Evolutionary conservation across 1,140 invertebrate species (phyloP).

Genomic region (Popillia japonica): DNA sequence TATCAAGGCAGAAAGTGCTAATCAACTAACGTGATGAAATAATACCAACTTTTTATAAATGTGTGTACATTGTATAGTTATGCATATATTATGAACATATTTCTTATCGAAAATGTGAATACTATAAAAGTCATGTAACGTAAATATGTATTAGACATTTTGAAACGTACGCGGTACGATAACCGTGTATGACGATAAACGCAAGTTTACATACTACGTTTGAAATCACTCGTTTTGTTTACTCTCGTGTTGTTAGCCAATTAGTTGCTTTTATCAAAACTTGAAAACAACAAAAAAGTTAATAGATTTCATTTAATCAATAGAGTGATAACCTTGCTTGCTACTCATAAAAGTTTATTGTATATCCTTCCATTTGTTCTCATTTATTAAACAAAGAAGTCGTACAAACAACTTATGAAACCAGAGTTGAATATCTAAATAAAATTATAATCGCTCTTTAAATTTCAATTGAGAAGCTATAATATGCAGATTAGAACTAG

Average conservation of each 20-base stretch:
- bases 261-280: slow-evolving; percentile 1
- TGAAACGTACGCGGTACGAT: neutral
- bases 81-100: too few relatives aligned
- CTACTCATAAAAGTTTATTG: neutral
- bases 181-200: neutral
- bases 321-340: neutral
- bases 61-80: too few relatives aligned
- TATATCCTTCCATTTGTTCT: neutral
- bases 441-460: too few relatives aligned
- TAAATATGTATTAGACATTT: neutral
- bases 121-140: too few relatives aligned
- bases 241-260: neutral
- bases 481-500: neutral
- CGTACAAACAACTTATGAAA: neutral
- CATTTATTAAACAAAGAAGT: neutral
- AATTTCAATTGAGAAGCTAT: neutral
- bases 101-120: too few relatives aligned
- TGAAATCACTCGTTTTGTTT: neutral
- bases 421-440: too few relatives aligned
- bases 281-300: slow-evolving; percentile 12
- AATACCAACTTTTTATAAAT: too few relatives aligned
- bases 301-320: neutral
- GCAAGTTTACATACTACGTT: neutral
- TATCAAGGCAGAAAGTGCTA: too few relatives aligned
- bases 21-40: too few relatives aligned